Conservation (phyloP, 2,113 vertebrate species). For the Mustela nigripes region DNA sequence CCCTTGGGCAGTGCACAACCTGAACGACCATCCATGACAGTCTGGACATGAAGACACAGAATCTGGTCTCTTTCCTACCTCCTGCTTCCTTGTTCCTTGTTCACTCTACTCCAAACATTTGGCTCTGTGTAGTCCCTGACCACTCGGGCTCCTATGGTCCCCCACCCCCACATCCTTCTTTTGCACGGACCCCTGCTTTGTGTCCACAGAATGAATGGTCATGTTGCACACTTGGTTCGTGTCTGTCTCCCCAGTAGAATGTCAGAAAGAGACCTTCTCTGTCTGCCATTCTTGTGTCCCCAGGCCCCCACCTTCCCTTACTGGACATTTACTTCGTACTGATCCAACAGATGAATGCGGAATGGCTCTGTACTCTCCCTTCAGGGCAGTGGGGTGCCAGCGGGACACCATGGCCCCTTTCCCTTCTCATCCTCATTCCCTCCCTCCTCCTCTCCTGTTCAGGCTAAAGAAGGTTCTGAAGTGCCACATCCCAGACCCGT, state of each 20-base stretch:
- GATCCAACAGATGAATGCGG: accelerated
- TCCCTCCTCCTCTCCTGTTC: constrained; percentile 32
- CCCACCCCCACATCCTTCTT: background rate
- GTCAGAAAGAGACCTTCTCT: background rate
- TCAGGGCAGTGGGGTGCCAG: background rate
- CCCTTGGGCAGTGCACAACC: background rate
- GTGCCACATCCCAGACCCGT: constrained; percentile 86
- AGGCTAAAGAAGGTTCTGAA: constrained; percentile 88
- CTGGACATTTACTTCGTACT: accelerated
- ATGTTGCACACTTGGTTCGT: accelerated
- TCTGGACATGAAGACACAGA: background rate
- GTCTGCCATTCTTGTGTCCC: background rate
- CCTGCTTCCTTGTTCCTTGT: background rate
- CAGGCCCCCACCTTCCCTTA: too few species aligned
- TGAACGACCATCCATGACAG: background rate
- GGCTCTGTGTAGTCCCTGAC: background rate
- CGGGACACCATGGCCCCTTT: background rate
- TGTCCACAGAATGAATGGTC: background rate
- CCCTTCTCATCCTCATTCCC: background rate
- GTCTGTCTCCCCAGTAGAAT: background rate
- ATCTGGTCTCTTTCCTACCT: background rate
- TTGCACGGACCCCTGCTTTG: background rate
- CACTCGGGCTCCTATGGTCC: accelerated
- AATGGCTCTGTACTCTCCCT: accelerated
- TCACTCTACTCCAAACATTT: background rate